These are phyloP conservation scores for Chirona hameri DNA, from an alignment of 2,888 invertebrate species.

Conservation along the genomic window DNA sequence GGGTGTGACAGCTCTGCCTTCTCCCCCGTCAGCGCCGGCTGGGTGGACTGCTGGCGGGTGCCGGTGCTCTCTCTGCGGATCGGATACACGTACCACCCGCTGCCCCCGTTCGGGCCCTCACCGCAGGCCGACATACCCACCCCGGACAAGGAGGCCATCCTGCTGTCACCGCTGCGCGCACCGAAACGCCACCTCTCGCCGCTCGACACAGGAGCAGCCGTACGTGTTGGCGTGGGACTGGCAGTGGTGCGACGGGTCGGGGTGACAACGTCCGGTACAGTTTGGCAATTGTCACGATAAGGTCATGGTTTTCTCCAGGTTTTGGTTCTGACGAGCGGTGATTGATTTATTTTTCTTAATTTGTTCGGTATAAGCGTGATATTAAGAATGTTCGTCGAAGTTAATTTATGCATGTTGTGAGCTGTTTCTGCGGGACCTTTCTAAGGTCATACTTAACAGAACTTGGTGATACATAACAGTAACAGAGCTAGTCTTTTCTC, in stretches of 20 bases:
- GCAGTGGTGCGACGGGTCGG: neutral
- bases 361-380: no score
- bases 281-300: no score
- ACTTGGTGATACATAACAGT: no score
- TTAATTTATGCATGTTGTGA: no score
- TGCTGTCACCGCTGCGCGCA: slow-evolving; percentile 86
- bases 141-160: slow-evolving; percentile 88
- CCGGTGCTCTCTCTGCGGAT: slow-evolving; percentile 90
- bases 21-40: slow-evolving; percentile 57
- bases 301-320: no score
- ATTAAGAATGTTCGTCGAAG: no score
- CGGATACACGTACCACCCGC: slow-evolving; percentile 85
- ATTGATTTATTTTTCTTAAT: no score
- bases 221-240: neutral
- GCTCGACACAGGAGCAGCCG: neutral
- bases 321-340: no score
- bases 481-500: no score
- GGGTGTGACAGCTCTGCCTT: slow-evolving; percentile 25
- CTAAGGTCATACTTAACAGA: no score
- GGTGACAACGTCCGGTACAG: no score
- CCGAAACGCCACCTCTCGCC: slow-evolving; percentile 49
- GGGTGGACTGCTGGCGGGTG: slow-evolving; percentile 96
- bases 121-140: slow-evolving; percentile 90
- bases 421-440: no score
- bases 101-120: slow-evolving; percentile 79